Evolutionary conservation across 2,797 vertebrate genomes (phyloP).

Genomic region (Acanthopagrus latus): DNA sequence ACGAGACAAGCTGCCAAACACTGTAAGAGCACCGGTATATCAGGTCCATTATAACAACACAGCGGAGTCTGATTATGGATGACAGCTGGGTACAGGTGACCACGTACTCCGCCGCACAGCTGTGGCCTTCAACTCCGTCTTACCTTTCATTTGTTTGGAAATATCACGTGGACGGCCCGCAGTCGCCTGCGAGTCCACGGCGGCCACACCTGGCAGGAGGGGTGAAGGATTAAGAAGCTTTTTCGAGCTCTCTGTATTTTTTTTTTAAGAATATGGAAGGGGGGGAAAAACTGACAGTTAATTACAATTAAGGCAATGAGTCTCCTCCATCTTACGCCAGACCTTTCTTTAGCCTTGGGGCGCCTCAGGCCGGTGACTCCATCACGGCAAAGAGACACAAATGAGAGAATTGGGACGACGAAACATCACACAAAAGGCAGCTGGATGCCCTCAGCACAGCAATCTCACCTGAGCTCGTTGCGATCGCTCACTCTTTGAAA

Average conservation of each 20-base stretch:
- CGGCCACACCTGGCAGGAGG: slow-evolving; percentile 38
- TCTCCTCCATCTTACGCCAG: slow-evolving; percentile 54
- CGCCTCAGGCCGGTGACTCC: slow-evolving; percentile 39
- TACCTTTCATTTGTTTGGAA: slow-evolving; percentile 42
- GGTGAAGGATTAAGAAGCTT: slow-evolving; percentile 25
- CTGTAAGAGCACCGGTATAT: slow-evolving; percentile 41
- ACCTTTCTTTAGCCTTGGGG: slow-evolving; percentile 57
- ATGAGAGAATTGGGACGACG: slow-evolving; percentile 67
- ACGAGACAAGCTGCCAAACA: slow-evolving; percentile 69
- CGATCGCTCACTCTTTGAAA: slow-evolving; percentile 54
- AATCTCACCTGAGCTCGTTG: slow-evolving; percentile 56
- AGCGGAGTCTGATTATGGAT: slow-evolving; percentile 60
- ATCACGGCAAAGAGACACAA: slow-evolving; percentile 67
- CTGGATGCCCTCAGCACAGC: slow-evolving; percentile 50
- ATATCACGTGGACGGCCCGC: slow-evolving; percentile 7
- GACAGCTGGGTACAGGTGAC: slow-evolving; percentile 69
- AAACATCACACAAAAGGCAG: slow-evolving; percentile 56
- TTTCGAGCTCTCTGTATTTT: slow-evolving; percentile 13
- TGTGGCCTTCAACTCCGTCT: slow-evolving; percentile 47
- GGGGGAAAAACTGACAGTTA: slow-evolving; percentile 54
- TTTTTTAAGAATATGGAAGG: slow-evolving; percentile 13
- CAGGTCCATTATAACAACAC: slow-evolving; percentile 61
- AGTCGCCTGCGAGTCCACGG: slow-evolving; percentile 21
- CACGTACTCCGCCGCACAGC: slow-evolving; percentile 56
- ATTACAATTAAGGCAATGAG: slow-evolving; percentile 73